A percentile compares a stretch with the other conserved stretches of the same genome.
These are phyloP conservation scores for Seira sanloemensis DNA, from an alignment of 2,888 invertebrate species.

Conservation along the genomic window DNA sequence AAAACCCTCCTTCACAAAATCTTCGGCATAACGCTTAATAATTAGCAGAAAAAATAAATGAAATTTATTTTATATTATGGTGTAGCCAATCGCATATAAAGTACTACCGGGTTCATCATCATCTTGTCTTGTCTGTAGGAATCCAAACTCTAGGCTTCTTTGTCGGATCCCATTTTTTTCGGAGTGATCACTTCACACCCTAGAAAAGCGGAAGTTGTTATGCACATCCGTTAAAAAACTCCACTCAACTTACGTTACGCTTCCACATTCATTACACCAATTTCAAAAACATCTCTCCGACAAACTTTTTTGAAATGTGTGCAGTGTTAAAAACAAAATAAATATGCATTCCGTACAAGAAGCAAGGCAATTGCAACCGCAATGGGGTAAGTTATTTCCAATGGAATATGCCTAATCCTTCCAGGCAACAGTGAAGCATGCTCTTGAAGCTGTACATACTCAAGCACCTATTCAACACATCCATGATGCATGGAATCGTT, in stretches of 20 bases:
- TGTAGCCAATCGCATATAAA: background rate
- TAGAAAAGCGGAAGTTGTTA: too few relatives aligned
- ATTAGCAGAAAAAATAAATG: background rate
- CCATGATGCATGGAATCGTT: slow-evolving; percentile 17
- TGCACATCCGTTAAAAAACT: background rate
- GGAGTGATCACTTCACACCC: too few relatives aligned
- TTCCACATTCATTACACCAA: too few relatives aligned
- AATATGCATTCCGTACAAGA: too few relatives aligned
- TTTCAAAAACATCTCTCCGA: too few relatives aligned
- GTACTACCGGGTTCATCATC: slow-evolving; percentile 46
- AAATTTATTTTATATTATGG: background rate
- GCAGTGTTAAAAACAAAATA: too few relatives aligned
- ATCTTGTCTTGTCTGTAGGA: slow-evolving; percentile 21
- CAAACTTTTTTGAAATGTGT: too few relatives aligned
- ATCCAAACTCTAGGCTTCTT: background rate
- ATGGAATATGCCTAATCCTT: background rate
- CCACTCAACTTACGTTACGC: background rate
- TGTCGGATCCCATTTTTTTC: too few relatives aligned
- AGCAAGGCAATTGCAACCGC: too few relatives aligned
- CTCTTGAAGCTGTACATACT: background rate
- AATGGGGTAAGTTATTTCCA: background rate
- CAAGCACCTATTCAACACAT: background rate
- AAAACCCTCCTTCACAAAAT: too few relatives aligned
- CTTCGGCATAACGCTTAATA: too few relatives aligned
- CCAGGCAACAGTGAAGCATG: background rate